A percentile compares a stretch with the other conserved stretches of the same genome.
These are phyloP conservation scores for Apocrypta bakeri DNA, from an alignment of 1,140 invertebrate species.

Conservation along the genomic window DNA sequence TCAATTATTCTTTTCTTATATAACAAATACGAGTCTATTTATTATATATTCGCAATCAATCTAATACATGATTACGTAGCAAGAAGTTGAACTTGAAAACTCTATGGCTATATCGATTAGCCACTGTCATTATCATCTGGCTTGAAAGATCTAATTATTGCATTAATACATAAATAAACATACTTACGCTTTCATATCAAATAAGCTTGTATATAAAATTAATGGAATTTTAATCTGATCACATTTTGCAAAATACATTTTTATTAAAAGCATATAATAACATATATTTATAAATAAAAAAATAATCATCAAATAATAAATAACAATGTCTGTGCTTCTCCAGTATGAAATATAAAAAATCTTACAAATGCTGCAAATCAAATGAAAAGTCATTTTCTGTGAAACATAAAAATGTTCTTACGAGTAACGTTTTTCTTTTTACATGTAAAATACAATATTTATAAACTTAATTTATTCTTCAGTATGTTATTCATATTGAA, in stretches of 20 bases:
- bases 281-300: slow-evolving; percentile 26
- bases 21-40: too few relatives aligned
- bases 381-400: neutral
- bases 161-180: too few relatives aligned
- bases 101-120: too few relatives aligned
- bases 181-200: too few relatives aligned
- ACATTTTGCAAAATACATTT: slow-evolving; percentile 19
- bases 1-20: too few relatives aligned
- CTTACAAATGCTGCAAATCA: neutral
- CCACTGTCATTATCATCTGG: too few relatives aligned
- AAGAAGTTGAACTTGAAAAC: too few relatives aligned
- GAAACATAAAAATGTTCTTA: slow-evolving; percentile 1
- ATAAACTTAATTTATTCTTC: slow-evolving; percentile 20
- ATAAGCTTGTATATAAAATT: too few relatives aligned
- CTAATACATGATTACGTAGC: too few relatives aligned
- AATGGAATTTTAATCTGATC: neutral
- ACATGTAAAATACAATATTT: neutral
- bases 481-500: neutral
- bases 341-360: slow-evolving; percentile 16
- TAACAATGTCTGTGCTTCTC: neutral
- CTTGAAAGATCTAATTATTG: too few relatives aligned
- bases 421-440: neutral
- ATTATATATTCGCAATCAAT: too few relatives aligned
- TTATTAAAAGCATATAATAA: slow-evolving; percentile 45
- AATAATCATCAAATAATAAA: slow-evolving; percentile 10